phyloP scores from a whole-genome alignment of 1,140 invertebrate species.

The Drosophila nigromelanica region DNA sequence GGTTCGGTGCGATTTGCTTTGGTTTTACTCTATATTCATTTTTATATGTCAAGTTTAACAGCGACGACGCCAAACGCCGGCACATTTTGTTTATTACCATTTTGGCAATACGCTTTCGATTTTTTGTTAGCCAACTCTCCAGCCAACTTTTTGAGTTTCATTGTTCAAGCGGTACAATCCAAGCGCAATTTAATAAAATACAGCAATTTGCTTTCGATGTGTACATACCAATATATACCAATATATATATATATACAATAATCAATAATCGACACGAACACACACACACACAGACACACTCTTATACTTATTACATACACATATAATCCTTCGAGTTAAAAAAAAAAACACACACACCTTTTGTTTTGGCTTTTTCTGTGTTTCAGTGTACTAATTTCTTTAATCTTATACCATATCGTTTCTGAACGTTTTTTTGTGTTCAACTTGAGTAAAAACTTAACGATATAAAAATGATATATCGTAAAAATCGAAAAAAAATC shows the following conservation, averaged over 20 bases:
- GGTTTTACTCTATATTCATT: slow-evolving; percentile 61
- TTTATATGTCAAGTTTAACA: slow-evolving; percentile 78
- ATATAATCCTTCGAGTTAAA: slow-evolving; percentile 30
- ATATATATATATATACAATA: slow-evolving; percentile 38
- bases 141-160: slow-evolving; percentile 39
- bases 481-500: slow-evolving; percentile 30
- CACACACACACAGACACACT: slow-evolving; percentile 16
- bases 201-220: slow-evolving; percentile 73
- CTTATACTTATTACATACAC: slow-evolving; percentile 28
- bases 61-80: slow-evolving; percentile 80
- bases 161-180: slow-evolving; percentile 31
- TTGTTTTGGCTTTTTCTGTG: slow-evolving; percentile 56
- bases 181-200: slow-evolving; percentile 43
- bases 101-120: slow-evolving; percentile 76
- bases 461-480: slow-evolving; percentile 20
- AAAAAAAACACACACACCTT: slow-evolving; percentile 25
- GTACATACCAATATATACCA: slow-evolving; percentile 60
- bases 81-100: slow-evolving; percentile 78
- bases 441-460: slow-evolving; percentile 33
- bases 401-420: slow-evolving; percentile 38
- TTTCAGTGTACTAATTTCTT: slow-evolving; percentile 42
- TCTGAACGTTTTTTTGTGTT: slow-evolving; percentile 59
- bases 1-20: slow-evolving; percentile 58
- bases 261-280: not conserved
- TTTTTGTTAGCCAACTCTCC: slow-evolving; percentile 70